Evolutionary conservation across 92 coral and sea anemone species (phyloP), one percentile per base, ranked within the genome.

Genomic region (Palythoa heliodiscus): DNA sequence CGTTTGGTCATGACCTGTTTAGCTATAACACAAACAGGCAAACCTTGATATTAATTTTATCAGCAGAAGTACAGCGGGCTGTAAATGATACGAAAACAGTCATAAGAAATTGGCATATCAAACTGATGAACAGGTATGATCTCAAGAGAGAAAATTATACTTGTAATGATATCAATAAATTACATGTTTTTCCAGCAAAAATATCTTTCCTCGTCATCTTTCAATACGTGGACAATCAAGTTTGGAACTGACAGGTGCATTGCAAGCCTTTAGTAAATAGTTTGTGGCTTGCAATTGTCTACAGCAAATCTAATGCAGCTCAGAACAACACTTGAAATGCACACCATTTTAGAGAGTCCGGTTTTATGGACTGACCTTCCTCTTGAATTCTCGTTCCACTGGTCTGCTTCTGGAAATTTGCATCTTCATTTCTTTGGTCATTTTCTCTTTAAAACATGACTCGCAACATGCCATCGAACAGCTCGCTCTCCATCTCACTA

Each of bases 81-180:
- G 86, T 83, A 52, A 77, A 52, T 63, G 53, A 63, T 81, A 52
- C 60, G 85, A 81, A 61, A 81, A 63, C 55, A 81, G 85, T 77
- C 78, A 70, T 69, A 83, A 83, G 47, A 70, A 83, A 24, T 82
- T 82, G 86, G 86, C 52, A 78, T 71, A 47, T 37, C 73, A 66
- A 70, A 87, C 64, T 67, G 77, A 76, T 78, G 86, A 68, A 86
- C 69, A 19, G 78, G 75, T 86, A 86, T 70, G 71, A 86, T 77
- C 88, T 86, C 43, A 23, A 69, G 67, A 57, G 72, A 78, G 89
- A 87, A 87, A 87, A 39, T 83, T 69, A 66, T 48, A 82, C 86
- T 68, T 68, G 5, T n/a, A 68, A 82, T 20, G 77, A 82, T 82
- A 82, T 82, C 66, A 82, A 82, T 68, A 82, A 82, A 82, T 82